Base-by-base conservation (phyloP, 2,888 invertebrate genomes). In the Bugula neritina region DNA sequence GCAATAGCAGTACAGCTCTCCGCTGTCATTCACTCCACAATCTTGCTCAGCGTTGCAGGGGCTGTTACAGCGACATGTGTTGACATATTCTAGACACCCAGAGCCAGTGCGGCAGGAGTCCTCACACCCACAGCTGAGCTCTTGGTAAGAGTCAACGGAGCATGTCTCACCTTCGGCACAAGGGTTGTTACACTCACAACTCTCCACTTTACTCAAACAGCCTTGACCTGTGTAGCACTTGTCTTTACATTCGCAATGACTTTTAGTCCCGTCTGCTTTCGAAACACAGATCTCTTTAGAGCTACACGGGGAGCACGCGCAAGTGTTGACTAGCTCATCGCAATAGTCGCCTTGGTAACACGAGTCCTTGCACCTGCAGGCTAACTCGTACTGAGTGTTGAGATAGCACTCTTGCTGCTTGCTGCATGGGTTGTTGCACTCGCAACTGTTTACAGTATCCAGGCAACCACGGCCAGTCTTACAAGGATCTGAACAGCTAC, bases 1-100 rank as follows among this genome's bases (percentile, higher is more conserved):
- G 31, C 63, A 63, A 31, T 63, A 63, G 63, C 63, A 63, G 34
- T 63, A 63, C 10, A 63, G 63, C 63, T 63, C 63, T 3, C 63
- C 63, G n/a, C n/a, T 25, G 63, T 63, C 63, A 29, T 31, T 5
- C 13, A 27, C 27, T 13, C 63, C 63, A 27, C 63, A 63, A 27
- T 63, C 29, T 31, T 63, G 63, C 3, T 31, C 63, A 13, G 27
- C 29, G 27, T 63, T 63, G n/a, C 63, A 63, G 2, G 63, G 63
- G 34, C 31, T 63, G 63, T 31, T 63, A 27, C 63, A 63, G 5
- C 29, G 5, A 31, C 63, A 63, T 13, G 63, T 63, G 34, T 63
- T 63, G 31, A 63, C 31, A 31, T 63, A 63, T 27, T 63, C 34
- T 21, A 5, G 13, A 63, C 63, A 63, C 31, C 63, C 63, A 3